phyloP scores from a whole-genome alignment of 53 echinoderm and acorn worm species.

The Apostichopus leukothele region DNA sequence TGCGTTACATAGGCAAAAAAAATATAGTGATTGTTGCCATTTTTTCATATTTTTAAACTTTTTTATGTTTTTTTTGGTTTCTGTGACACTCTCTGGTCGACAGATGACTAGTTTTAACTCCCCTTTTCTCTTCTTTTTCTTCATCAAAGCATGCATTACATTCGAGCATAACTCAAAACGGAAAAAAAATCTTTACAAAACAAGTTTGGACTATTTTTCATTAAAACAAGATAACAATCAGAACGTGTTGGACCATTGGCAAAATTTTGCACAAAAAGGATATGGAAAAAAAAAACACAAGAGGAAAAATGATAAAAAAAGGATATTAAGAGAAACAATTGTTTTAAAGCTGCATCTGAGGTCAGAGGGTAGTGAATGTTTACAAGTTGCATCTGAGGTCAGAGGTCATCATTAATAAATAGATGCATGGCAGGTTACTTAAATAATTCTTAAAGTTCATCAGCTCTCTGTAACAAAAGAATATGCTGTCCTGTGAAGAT shows the following conservation, averaged over 20 bases:
- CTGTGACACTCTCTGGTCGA: slow-evolving; percentile 2
- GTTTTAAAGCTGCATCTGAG: not conserved
- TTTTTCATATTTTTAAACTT: not conserved
- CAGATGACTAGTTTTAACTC: not conserved
- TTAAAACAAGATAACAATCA: slow-evolving; percentile 15
- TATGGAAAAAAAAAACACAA: not conserved
- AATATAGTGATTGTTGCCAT: slow-evolving; percentile 15
- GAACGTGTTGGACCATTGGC: slow-evolving; percentile 21
- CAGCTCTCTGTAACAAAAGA: too few species aligned
- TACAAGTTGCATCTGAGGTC: too few species aligned
- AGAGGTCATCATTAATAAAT: too few species aligned
- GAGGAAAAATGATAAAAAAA: not conserved
- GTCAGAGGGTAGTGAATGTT: too few species aligned
- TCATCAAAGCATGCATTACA: slow-evolving; percentile 30
- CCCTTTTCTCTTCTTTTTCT: slow-evolving; percentile 4
- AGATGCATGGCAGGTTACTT: too few species aligned
- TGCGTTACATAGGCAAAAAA: slow-evolving; percentile 29
- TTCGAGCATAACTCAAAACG: slow-evolving; percentile 9
- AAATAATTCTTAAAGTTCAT: too few species aligned
- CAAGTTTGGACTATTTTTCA: slow-evolving; percentile 15
- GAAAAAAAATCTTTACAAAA: slow-evolving; percentile 18
- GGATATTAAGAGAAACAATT: not conserved
- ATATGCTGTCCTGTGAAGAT: too few species aligned
- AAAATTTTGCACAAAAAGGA: slow-evolving; percentile 1
- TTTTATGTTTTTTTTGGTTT: not conserved